A percentile compares a stretch with the other conserved stretches of the same genome.
phyloP scores from a whole-genome alignment of 2,797 vertebrate species.

The Enoplosus armatus region DNA sequence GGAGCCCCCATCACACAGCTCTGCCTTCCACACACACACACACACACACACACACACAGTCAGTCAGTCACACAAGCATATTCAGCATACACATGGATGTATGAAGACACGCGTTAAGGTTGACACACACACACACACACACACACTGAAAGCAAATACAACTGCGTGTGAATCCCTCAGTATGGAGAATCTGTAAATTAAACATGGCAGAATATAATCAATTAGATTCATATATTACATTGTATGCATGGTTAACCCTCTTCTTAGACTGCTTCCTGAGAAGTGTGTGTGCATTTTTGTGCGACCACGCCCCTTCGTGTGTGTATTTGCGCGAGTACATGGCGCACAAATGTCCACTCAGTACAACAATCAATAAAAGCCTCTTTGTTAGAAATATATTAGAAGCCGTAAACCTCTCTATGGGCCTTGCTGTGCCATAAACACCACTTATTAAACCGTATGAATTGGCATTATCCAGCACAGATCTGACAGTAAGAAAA shows the following conservation, averaged over 20 bases:
- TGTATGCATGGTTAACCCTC: too few relatives aligned
- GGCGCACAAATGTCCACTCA: constrained; percentile 37
- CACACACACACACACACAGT: constrained; percentile 18
- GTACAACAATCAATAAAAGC: constrained; percentile 65
- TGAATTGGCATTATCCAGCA: constrained; percentile 67
- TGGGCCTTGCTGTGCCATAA: constrained; percentile 65
- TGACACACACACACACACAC: not conserved
- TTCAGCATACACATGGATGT: constrained; percentile 20
- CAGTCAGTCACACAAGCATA: not conserved
- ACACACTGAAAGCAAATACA: not conserved
- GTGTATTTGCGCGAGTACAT: constrained; percentile 35
- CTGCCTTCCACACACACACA: constrained; percentile 37
- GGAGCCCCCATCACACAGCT: constrained; percentile 24
- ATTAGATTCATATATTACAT: not conserved
- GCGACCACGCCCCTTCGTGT: constrained; percentile 1
- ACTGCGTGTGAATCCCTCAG: not conserved
- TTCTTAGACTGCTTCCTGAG: too few relatives aligned
- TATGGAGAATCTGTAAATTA: not conserved
- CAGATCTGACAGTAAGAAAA: constrained; percentile 66
- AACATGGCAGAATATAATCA: not conserved
- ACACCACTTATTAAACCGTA: constrained; percentile 76
- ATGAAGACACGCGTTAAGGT: not conserved
- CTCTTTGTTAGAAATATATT: constrained; percentile 70
- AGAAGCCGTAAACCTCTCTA: constrained; percentile 50
- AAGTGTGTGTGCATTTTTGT: constrained; percentile 26